Evolutionary conservation across 1,140 invertebrate genomes (phyloP).

Genomic region (Drosophila obscura): DNA sequence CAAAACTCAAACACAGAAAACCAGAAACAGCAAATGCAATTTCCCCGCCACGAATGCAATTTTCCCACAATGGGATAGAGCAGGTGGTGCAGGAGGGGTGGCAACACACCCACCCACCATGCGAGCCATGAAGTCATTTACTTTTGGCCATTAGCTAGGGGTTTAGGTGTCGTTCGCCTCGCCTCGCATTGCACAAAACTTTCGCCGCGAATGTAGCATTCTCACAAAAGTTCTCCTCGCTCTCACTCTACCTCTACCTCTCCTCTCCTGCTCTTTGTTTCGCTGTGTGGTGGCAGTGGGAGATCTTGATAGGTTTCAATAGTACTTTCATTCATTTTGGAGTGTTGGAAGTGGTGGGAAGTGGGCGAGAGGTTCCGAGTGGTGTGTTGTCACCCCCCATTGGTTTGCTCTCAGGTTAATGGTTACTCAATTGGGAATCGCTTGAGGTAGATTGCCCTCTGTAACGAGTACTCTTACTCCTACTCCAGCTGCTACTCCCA

Average conservation of each 20-base stretch:
- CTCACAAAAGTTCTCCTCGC: slow-evolving; percentile 27
- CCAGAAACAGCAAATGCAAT: slow-evolving; percentile 52
- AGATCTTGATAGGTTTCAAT: no score
- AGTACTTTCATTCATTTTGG: no score
- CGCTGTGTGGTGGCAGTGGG: background rate
- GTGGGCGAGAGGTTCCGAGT: no score
- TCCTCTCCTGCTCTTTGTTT: background rate
- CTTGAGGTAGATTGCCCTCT: no score
- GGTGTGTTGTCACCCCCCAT: no score
- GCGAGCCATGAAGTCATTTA: slow-evolving; percentile 21
- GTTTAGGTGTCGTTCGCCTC: slow-evolving; percentile 41
- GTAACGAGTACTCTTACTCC: no score
- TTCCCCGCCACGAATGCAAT: slow-evolving; percentile 62
- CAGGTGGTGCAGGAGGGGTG: background rate
- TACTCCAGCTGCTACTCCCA: no score
- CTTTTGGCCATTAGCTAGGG: slow-evolving; percentile 39
- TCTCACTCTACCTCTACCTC: no score
- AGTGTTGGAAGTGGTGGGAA: no score
- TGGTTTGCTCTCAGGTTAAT: no score
- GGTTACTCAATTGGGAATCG: no score
- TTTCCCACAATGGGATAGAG: slow-evolving; percentile 39
- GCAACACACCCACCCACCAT: background rate
- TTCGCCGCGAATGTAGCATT: slow-evolving; percentile 28
- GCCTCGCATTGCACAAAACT: slow-evolving; percentile 10
- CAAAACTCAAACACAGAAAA: background rate